Evolutionary conservation across 2,888 invertebrate genomes (phyloP), one percentile per base, ranked within the genome.

Genomic region (Cheilosia urbana): DNA sequence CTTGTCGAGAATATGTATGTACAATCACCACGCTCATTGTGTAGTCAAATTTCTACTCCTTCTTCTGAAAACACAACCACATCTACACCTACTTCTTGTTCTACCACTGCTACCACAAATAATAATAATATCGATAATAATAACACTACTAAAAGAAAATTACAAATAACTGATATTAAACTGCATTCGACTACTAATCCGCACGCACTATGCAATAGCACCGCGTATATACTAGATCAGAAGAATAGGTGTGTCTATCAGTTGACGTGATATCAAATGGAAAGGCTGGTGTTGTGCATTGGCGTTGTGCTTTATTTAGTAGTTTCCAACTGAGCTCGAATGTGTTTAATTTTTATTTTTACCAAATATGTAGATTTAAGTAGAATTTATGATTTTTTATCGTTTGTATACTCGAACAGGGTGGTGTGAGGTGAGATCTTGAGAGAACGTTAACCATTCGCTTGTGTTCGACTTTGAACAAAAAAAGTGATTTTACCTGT

Each of bases 141-240:
- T 87, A 89, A 87, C 83, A 89, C 90, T 81, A 82, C 89, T 87
- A 91, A 90, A 87, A 90, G 91, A 88, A 92, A 90, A 90, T 89
- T 93, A 88, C 92, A 93, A 89, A 94, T 94, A 88, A 93, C 93
- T 71, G 93, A 93, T 87, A 92, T 93, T 84, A 93, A 93, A 89
- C 91, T 94, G 88, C 92, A 93, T 87, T 94, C 93, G 60, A 94
- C 94, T 87, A 94, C 94, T 88, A 94, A 94, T 91, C 93, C 93
- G 78, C 92, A 93, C 90, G 94, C 92, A 69, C 93, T 94, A 85
- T 93, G 90, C 88, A 91, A 92, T 88, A 91, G 92, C 89, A 91
- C 91, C 87, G 90, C 91, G 80, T 91, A 90, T 87, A 91, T 90
- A 81, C 88, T 90, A 82, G 91, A 90, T 89, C 89, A 90, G 88